These are phyloP conservation scores for Drosophila testacea DNA, from an alignment of 2,888 invertebrate genomes.

Conservation along the genomic window DNA sequence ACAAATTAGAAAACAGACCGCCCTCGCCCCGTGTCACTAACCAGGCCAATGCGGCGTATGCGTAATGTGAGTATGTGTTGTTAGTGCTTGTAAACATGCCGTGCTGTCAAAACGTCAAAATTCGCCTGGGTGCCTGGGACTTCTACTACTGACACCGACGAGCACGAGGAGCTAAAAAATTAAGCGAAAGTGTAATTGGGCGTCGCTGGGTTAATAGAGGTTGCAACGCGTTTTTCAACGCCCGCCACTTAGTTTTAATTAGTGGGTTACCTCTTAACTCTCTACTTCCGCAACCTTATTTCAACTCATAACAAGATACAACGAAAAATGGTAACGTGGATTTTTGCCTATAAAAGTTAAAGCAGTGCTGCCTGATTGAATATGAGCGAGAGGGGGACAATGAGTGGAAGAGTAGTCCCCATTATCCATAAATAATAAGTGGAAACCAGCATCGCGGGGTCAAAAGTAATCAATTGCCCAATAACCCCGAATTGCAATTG, in stretches of 20 bases:
- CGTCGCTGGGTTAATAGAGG: constrained; percentile 77
- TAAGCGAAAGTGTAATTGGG: constrained; percentile 79
- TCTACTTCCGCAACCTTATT: neutral
- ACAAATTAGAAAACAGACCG: constrained; percentile 71
- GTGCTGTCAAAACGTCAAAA: constrained; percentile 77
- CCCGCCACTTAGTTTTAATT: constrained; percentile 78
- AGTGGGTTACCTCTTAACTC: constrained; percentile 62
- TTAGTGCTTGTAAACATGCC: constrained; percentile 67
- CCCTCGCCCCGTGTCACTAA: constrained; percentile 9
- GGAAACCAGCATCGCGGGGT: constrained; percentile 19
- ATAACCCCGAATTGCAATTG: constrained; percentile 60
- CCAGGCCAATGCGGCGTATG: constrained; percentile 59
- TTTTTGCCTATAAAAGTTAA: constrained; percentile 33
- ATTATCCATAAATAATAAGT: constrained; percentile 57
- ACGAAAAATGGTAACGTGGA: constrained; percentile 31
- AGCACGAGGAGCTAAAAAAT: constrained; percentile 60
- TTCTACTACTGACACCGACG: constrained; percentile 23
- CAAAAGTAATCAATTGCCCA: constrained; percentile 57
- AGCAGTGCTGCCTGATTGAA: constrained; percentile 35
- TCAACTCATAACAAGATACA: constrained; percentile 26
- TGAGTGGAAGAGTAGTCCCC: neutral
- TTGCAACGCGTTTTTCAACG: constrained; percentile 64
- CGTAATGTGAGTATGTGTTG: constrained; percentile 62
- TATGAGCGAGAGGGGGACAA: neutral
- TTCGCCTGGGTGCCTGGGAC: constrained; percentile 44